Evolutionary conservation across 2,888 invertebrate genomes (phyloP), one percentile per base, ranked within the genome.

Genomic region (Noctua pronuba): DNA sequence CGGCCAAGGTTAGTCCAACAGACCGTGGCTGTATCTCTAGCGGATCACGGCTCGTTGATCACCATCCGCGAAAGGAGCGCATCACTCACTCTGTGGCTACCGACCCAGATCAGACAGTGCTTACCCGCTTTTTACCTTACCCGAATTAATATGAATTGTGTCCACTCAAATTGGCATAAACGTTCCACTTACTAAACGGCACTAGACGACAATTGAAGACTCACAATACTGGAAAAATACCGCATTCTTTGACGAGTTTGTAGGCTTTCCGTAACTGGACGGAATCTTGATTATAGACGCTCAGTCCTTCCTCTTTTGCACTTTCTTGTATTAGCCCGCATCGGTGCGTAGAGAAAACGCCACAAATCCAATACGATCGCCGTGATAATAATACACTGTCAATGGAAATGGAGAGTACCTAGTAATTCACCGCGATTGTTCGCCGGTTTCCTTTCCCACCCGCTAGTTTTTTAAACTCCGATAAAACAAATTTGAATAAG

Each of bases 1-100:
- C 89, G 92, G 92, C 94, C 96, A 96, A 96, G 96, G 96, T 95
- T 95, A 92, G 91, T 86, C 87, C 94, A 93, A 88, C 94, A 94
- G 96, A 96, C 95, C 96, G 96, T 96, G 93, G 92, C 95, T 90
- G 90, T 88, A 92, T 92, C 94, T 94, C 92, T 85, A 91, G 91
- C 84, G 49, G 88, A 92, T 88, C 94, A 95, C 93, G 96, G 94
- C 94, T 95, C 95, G 95, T 93, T 95, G 94, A 85, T 88, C 91
- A 89, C 92, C 92, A 90, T 89, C 91, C 92, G 94, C 93, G 94
- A 95, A 94, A 95, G 94, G 93, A 94, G 92, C 92, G 89, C 92
- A 91, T 87, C 84, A 82, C 79, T 88, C 88, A 85, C 83, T 83
- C 81, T 72, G 90, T 90, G 92, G 89, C 90, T 91, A 92, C 93